Evolutionary conservation across 2,888 invertebrate genomes (phyloP), one percentile per base, ranked within the genome.

Genomic region (Therioaphis trifolii): DNA sequence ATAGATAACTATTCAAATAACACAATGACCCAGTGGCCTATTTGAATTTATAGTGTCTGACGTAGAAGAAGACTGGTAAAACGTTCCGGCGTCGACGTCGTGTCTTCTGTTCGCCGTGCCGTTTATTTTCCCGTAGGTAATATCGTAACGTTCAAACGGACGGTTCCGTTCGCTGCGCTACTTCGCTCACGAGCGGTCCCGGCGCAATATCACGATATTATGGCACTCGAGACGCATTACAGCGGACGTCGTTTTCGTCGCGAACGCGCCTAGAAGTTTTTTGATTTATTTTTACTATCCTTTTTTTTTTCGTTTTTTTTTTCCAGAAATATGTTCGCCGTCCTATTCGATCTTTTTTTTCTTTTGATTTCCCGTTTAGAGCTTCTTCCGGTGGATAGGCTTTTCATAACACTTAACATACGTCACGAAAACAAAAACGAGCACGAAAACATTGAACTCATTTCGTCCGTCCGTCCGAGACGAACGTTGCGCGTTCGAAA

Each of bases 81-180:
- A 46, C 21, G 77, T 35, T 63, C 21, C 0, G 4, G n/a, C 55
- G 24, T 74, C n/a, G n/a, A n/a, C 24, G 40, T 75, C 40, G 12
- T 58, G 40, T 18, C 11, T 1, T 43, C 11, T 69, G 0, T 49
- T 18, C 7, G 18, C 58, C n/a, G 11, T 12, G 1, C 15, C 15
- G 27, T 58, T 58, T 74, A 55, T 24, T 75, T 58, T 74, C 15
- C 35, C 40, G 9, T 71, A 71, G 11, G 52, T 52, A n/a, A 52
- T 52, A 52, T 52, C 18, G 52, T 58, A n/a, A 43, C 18, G 4
- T 24, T 40, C 40, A 21, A 18, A 21, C 29, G 21, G n/a, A 58
- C 27, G 74, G 24, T 55, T 35, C 21, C 35, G 35, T 24, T 35
- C 35, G 55, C 40, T 55, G 11, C 21, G 9, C 21, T 40, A 55